phyloP scores from a whole-genome alignment of 2,797 vertebrate species.

The Bufotes viridis region DNA sequence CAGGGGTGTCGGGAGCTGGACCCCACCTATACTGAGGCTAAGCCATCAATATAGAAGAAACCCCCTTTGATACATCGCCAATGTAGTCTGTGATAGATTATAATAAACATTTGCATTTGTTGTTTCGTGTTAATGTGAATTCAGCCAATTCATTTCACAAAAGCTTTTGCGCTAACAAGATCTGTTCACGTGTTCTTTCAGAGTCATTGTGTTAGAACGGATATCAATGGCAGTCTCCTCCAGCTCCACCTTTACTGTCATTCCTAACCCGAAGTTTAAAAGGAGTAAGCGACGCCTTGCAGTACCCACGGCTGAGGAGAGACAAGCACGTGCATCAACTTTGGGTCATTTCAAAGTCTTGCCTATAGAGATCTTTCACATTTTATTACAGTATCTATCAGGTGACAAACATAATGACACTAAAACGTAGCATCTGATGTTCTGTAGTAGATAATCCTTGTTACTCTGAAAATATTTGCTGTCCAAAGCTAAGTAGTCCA shows the following conservation, averaged over 20 bases:
- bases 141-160: background rate
- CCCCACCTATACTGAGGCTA: too few relatives aligned
- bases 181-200: slow-evolving; percentile 35
- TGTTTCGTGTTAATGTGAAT: too few relatives aligned
- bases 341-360: slow-evolving; percentile 73
- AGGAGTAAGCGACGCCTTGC: slow-evolving; percentile 61
- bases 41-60: too few relatives aligned
- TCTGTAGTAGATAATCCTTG: background rate
- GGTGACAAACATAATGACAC: slow-evolving; percentile 66
- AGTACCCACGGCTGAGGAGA: background rate
- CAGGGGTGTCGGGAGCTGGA: too few relatives aligned
- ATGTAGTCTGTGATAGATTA: too few relatives aligned
- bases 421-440: background rate
- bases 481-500: too few relatives aligned
- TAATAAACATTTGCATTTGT: too few relatives aligned
- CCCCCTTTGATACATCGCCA: too few relatives aligned
- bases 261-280: slow-evolving; percentile 64
- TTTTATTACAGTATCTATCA: slow-evolving; percentile 74
- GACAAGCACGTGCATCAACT: slow-evolving; percentile 60
- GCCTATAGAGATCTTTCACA: slow-evolving; percentile 78
- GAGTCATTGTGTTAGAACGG: background rate
- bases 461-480: background rate
- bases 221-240: slow-evolving; percentile 65
- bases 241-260: slow-evolving; percentile 57
- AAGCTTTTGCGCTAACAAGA: background rate